A percentile compares a stretch with the other conserved stretches of the same genome.
Evolutionary conservation across 2,113 vertebrate genomes (phyloP).

Genomic region (Chrysemys picta): DNA sequence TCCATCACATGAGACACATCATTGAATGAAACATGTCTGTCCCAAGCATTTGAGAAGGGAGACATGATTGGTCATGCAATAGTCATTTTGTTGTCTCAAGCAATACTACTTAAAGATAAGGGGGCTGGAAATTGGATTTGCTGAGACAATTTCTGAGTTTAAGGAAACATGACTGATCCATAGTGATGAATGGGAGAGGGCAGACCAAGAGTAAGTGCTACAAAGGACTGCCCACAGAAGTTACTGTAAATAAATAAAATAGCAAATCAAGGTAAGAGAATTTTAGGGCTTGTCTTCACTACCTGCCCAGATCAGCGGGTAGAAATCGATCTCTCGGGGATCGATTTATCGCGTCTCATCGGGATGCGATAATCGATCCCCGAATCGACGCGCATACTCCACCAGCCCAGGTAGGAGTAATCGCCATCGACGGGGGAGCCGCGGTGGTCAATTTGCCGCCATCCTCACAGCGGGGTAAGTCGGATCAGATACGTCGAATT

Average conservation of each 20-base stretch:
- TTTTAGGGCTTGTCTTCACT: too few species aligned
- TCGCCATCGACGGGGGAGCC: too few species aligned
- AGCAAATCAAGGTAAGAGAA: not conserved
- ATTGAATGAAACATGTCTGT: constrained; percentile 58
- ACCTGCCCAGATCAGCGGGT: too few species aligned
- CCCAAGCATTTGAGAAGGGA: constrained; percentile 52
- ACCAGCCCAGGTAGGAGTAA: too few species aligned
- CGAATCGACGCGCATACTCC: too few species aligned
- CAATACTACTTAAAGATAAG: constrained; percentile 67
- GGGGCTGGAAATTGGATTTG: constrained; percentile 67
- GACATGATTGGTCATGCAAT: constrained; percentile 63
- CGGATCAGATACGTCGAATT: too few species aligned
- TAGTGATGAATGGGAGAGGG: not conserved
- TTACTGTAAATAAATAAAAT: not conserved
- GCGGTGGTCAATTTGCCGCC: too few species aligned
- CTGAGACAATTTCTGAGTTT: constrained; percentile 42
- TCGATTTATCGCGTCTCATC: too few species aligned
- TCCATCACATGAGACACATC: constrained; percentile 13
- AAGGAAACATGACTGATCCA: constrained; percentile 17
- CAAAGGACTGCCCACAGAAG: not conserved
- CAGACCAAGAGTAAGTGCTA: not conserved
- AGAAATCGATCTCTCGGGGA: too few species aligned
- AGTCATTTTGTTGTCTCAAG: constrained; percentile 52
- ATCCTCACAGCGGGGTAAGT: too few species aligned
- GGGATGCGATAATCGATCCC: too few species aligned